Evolutionary conservation across 1,140 invertebrate species (phyloP).

Genomic region (Heliconius congener): DNA sequence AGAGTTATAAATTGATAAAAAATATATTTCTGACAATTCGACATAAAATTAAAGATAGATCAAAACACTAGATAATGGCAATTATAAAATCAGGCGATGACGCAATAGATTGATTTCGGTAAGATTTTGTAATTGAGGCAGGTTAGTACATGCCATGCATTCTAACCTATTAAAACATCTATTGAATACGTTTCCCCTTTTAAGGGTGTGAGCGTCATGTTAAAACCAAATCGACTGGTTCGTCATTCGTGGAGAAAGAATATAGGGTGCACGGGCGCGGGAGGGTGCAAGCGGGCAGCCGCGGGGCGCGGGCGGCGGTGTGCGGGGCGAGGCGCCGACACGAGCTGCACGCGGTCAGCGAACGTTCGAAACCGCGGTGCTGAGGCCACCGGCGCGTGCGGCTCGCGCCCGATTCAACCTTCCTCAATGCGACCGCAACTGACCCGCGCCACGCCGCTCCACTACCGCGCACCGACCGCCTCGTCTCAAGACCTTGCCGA

Average conservation of each 20-base stretch:
- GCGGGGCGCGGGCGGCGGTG: slow-evolving; percentile 45
- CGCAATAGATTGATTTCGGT: slow-evolving; percentile 37
- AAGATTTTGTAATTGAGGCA: slow-evolving; percentile 47
- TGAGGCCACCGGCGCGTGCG: slow-evolving; percentile 62
- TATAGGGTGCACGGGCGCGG: slow-evolving; percentile 40
- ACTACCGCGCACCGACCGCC: slow-evolving; percentile 28
- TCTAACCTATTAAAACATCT: slow-evolving; percentile 42
- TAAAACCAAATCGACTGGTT: slow-evolving; percentile 32
- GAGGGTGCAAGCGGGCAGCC: slow-evolving; percentile 32
- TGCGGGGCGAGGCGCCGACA: slow-evolving; percentile 63
- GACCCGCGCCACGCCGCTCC: slow-evolving; percentile 60
- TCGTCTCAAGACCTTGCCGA: slow-evolving; percentile 22
- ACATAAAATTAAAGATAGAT: neutral
- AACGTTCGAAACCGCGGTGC: slow-evolving; percentile 69
- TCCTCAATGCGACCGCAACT: slow-evolving; percentile 78
- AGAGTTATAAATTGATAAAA: neutral
- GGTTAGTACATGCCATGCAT: slow-evolving; percentile 40
- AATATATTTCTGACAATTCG: neutral
- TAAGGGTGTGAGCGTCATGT: slow-evolving; percentile 31
- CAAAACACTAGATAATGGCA: slow-evolving; percentile 15
- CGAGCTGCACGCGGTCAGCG: slow-evolving; percentile 72
- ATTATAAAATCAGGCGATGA: slow-evolving; percentile 29
- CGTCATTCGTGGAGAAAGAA: slow-evolving; percentile 18
- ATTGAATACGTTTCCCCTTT: slow-evolving; percentile 32
- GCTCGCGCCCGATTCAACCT: slow-evolving; percentile 78